phyloP scores from a whole-genome alignment of 2,797 vertebrate genomes.

The Bucorvus abyssinicus region DNA sequence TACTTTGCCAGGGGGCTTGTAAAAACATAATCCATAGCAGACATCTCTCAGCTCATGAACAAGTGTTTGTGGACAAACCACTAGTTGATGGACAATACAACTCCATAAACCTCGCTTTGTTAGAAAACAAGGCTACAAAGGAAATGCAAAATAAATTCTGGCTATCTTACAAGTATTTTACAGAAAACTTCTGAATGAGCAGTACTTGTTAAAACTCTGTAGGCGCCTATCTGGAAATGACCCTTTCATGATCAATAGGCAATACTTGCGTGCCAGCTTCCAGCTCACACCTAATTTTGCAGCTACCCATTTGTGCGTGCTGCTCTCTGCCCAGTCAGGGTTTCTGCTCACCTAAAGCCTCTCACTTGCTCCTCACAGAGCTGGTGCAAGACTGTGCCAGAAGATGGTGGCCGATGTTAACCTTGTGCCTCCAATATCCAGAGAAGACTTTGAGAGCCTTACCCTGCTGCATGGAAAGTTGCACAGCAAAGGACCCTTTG shows the following conservation, averaged over 20 bases:
- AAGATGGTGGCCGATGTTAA: background rate
- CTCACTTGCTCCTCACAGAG: background rate
- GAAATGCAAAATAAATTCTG: background rate
- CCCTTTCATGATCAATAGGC: background rate
- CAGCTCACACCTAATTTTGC: background rate
- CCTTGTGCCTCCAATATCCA: background rate
- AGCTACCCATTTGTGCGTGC: background rate
- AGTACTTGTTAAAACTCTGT: background rate
- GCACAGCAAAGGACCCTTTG: rapidly evolving
- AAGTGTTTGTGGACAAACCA: background rate
- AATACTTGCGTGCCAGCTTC: background rate
- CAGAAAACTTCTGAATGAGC: background rate
- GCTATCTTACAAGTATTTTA: background rate
- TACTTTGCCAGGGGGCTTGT: background rate
- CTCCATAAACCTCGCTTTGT: background rate
- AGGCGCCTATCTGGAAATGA: background rate
- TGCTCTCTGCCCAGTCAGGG: background rate
- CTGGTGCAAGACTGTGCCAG: background rate
- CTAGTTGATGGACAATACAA: background rate
- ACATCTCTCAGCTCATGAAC: background rate
- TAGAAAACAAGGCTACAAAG: background rate
- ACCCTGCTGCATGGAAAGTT: background rate
- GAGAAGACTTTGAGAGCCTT: background rate
- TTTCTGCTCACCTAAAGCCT: background rate
- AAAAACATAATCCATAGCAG: background rate